phyloP scores from a whole-genome alignment of 2,888 invertebrate species.

The Catocala sponsa region DNA sequence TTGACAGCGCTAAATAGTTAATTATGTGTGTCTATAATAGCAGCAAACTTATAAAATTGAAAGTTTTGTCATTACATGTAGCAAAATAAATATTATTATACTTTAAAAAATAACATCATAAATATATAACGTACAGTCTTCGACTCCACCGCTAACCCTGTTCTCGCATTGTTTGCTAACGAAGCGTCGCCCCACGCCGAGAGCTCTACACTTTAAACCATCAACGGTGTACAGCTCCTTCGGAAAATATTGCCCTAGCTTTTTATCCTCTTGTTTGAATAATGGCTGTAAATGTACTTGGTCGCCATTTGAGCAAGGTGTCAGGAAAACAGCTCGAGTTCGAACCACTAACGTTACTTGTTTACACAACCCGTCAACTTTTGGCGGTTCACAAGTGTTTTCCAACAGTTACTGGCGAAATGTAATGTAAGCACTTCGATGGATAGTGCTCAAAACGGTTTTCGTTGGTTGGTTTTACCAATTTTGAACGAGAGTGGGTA shows the following conservation, averaged over 20 bases:
- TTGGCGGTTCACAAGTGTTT: conserved; percentile 79
- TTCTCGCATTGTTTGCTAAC: conserved; percentile 84
- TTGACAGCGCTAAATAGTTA: too few species aligned
- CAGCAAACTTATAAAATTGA: too few species aligned
- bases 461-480: conserved; percentile 56
- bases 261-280: conserved; percentile 88
- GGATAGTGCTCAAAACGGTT: conserved; percentile 69
- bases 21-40: too few species aligned
- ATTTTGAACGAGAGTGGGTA: conserved; percentile 35
- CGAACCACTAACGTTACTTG: conserved; percentile 84
- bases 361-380: conserved; percentile 85
- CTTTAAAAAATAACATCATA: neutral
- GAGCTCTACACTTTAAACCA: conserved; percentile 87
- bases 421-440: conserved; percentile 83
- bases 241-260: conserved; percentile 86
- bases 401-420: conserved; percentile 78
- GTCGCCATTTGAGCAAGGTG: conserved; percentile 84
- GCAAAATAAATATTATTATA: neutral
- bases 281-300: conserved; percentile 85
- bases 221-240: conserved; percentile 82
- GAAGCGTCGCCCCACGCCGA: conserved; percentile 79
- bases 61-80: too few species aligned
- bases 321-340: conserved; percentile 80
- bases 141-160: conserved; percentile 62
- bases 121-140: too few species aligned